These are phyloP conservation scores for Eulemur rufifrons DNA, from an alignment of 2,113 vertebrate species.

Conservation along the genomic window DNA sequence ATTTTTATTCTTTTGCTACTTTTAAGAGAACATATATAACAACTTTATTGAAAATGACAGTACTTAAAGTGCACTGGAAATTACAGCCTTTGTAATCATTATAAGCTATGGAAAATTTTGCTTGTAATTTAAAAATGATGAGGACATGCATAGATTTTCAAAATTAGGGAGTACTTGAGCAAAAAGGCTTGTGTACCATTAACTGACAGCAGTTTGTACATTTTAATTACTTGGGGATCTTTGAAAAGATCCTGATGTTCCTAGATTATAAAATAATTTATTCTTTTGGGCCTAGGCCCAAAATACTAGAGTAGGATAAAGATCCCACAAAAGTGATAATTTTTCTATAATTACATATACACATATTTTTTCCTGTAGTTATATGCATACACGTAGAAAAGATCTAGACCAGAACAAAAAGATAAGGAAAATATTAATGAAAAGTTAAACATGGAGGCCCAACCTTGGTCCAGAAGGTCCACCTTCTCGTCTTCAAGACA, in stretches of 20 bases:
- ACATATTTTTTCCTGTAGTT: not conserved
- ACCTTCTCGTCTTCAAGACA: not conserved
- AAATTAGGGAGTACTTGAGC: not conserved
- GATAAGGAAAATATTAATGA: not conserved
- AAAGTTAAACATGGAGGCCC: not conserved
- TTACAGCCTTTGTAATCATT: not conserved
- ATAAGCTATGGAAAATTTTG: not conserved
- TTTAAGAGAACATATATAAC: not conserved
- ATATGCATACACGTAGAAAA: not conserved
- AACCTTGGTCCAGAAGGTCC: not conserved
- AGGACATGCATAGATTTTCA: not conserved
- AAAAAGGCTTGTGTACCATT: not conserved
- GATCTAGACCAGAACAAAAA: not conserved
- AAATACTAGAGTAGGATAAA: not conserved
- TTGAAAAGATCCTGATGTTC: not conserved
- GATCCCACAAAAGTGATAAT: not conserved
- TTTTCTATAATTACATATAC: not conserved
- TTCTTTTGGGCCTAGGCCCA: not conserved
- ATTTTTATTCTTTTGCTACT: conserved; percentile 3
- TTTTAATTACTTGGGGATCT: not conserved
- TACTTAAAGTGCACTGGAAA: not conserved
- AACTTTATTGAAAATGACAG: conserved; percentile 15
- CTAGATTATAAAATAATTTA: not conserved
- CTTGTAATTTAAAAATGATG: not conserved
- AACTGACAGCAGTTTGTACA: not conserved